Percentiles rank a stretch among this genome's conserved stretches.
Evolutionary conservation across 1,140 invertebrate species (phyloP).

Genomic region (Aphidius ervi): DNA sequence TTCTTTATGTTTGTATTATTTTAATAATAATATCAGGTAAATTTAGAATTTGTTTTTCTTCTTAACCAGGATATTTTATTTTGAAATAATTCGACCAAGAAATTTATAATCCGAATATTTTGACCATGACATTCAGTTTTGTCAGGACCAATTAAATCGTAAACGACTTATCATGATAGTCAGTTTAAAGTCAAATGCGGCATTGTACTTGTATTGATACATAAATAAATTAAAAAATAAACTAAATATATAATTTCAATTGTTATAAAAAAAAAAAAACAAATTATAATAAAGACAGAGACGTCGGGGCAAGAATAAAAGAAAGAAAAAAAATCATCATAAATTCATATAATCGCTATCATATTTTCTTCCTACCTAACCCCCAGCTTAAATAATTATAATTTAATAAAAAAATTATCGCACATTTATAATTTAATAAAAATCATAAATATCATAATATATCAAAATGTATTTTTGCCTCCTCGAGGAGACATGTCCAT

Average conservation of each 20-base stretch:
- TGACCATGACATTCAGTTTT: constrained; percentile 19
- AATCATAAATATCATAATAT: background rate
- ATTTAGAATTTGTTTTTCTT: too few species aligned
- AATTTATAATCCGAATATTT: background rate
- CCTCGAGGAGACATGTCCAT: constrained; percentile 13
- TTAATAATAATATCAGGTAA: background rate
- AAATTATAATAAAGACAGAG: background rate
- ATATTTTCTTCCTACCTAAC: too few species aligned
- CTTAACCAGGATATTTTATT: background rate
- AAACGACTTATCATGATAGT: constrained; percentile 30
- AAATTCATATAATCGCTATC: too few species aligned
- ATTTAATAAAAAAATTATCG: background rate
- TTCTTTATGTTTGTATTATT: background rate
- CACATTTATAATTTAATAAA: background rate
- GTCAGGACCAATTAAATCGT: constrained; percentile 33
- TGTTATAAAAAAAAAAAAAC: constrained; percentile 1
- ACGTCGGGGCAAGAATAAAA: constrained; percentile 4
- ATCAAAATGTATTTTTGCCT: background rate
- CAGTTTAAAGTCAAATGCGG: constrained; percentile 18
- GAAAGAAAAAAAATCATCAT: background rate
- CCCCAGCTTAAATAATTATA: background rate
- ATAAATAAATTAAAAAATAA: background rate
- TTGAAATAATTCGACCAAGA: background rate
- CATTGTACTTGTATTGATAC: constrained; percentile 1
- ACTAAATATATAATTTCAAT: constrained; percentile 8